Conservation (phyloP, 1,140 invertebrate species). For the Drosophila funebris region DNA sequence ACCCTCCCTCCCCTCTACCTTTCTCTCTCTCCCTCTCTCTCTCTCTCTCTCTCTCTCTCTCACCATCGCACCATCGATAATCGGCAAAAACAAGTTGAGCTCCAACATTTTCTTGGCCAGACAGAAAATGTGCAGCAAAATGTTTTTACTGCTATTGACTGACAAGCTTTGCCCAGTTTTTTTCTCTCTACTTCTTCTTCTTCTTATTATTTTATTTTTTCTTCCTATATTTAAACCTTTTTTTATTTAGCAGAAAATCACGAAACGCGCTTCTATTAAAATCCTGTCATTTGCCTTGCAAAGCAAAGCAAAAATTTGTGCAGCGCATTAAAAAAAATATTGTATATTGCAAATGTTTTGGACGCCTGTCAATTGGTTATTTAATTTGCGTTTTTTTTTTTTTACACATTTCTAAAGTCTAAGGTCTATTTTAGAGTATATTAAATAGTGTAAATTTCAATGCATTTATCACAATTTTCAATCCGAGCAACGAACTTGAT, state of each 20-base stretch:
- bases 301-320: not conserved
- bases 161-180: slow-evolving; percentile 16
- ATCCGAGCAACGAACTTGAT: too few relatives aligned
- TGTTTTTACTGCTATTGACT: slow-evolving; percentile 35
- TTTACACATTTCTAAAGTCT: not conserved
- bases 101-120: slow-evolving; percentile 33
- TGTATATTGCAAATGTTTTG: slow-evolving; percentile 10
- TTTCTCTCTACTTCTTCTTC: not conserved
- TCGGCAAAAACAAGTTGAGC: slow-evolving; percentile 39
- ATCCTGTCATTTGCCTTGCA: slow-evolving; percentile 36
- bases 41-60: not conserved
- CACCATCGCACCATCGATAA: slow-evolving; percentile 19
- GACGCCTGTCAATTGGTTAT: slow-evolving; percentile 20
- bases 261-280: slow-evolving; percentile 38
- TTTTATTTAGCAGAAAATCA: slow-evolving; percentile 23
- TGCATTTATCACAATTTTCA: too few relatives aligned
- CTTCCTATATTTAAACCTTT: not conserved
- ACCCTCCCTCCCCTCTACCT: not conserved
- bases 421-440: not conserved
- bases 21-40: not conserved
- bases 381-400: not conserved
- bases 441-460: too few relatives aligned
- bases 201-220: slow-evolving; percentile 3
- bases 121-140: slow-evolving; percentile 26
- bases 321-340: not conserved